A percentile compares a stretch with the other conserved stretches of the same genome.
phyloP scores from a whole-genome alignment of 2,888 invertebrate species.

The Pristionchus fissidentatus region DNA sequence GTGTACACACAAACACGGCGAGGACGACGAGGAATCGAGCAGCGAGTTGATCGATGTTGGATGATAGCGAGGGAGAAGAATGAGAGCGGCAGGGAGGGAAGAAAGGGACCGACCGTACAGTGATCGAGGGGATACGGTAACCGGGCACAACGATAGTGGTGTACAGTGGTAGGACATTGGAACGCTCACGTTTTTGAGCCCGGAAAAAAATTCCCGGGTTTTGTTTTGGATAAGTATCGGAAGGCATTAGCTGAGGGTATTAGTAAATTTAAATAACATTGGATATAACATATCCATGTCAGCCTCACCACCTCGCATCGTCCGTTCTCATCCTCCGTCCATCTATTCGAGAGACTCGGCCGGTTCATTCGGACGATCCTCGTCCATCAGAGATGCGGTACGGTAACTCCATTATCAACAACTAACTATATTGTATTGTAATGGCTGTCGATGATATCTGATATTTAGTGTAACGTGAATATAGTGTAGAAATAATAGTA shows the following conservation, averaged over 20 bases:
- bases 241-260: not conserved
- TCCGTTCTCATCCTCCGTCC: constrained; percentile 29
- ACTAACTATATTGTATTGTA: not conserved
- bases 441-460: not conserved
- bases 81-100: not conserved
- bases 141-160: not conserved
- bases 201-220: not conserved
- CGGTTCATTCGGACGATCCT: constrained; percentile 1
- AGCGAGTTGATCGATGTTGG: not conserved
- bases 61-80: not conserved
- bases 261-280: not conserved
- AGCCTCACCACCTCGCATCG: not conserved
- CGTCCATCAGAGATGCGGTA: constrained; percentile 36
- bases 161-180: too few species aligned
- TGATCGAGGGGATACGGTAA: not conserved
- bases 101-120: not conserved
- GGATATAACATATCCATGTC: too few species aligned
- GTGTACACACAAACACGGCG: not conserved
- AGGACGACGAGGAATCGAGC: not conserved
- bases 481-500: not conserved
- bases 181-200: not conserved
- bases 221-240: not conserved
- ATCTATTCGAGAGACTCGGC: constrained; percentile 34
- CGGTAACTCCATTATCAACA: too few species aligned
- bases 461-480: too few species aligned